phyloP scores from a whole-genome alignment of 2,888 invertebrate species.

The Eupithecia vulgata region DNA sequence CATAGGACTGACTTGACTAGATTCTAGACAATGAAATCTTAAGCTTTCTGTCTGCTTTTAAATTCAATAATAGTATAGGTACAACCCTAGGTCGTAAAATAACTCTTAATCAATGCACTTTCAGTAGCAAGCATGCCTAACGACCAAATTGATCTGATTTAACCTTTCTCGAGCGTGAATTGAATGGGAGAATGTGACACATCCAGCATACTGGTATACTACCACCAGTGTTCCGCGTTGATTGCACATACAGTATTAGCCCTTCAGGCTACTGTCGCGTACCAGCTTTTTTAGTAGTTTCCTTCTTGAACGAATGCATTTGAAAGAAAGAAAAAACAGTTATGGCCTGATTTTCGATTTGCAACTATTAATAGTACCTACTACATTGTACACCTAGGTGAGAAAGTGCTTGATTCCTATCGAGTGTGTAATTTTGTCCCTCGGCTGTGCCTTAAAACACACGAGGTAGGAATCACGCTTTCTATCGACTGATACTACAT shows the following conservation, averaged over 20 bases:
- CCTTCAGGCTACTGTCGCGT: constrained; percentile 8
- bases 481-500: no score
- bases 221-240: constrained; percentile 21
- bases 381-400: no score
- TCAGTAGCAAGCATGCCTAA: constrained; percentile 19
- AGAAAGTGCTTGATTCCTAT: no score
- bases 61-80: not conserved
- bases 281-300: not conserved
- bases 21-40: not conserved
- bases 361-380: not conserved
- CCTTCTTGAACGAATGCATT: not conserved
- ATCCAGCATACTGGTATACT: constrained; percentile 7
- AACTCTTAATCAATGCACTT: constrained; percentile 11
- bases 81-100: not conserved
- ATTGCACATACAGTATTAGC: constrained; percentile 18
- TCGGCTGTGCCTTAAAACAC: no score
- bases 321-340: not conserved
- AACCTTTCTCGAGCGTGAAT: constrained; percentile 25
- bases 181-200: constrained; percentile 19
- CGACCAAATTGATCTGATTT: constrained; percentile 24
- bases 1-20: no score
- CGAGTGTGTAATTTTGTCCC: no score
- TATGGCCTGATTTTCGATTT: not conserved
- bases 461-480: no score
- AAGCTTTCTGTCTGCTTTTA: no score